Base-by-base conservation (phyloP, 1,140 invertebrate species). In the Leptonema lineaticorne region DNA sequence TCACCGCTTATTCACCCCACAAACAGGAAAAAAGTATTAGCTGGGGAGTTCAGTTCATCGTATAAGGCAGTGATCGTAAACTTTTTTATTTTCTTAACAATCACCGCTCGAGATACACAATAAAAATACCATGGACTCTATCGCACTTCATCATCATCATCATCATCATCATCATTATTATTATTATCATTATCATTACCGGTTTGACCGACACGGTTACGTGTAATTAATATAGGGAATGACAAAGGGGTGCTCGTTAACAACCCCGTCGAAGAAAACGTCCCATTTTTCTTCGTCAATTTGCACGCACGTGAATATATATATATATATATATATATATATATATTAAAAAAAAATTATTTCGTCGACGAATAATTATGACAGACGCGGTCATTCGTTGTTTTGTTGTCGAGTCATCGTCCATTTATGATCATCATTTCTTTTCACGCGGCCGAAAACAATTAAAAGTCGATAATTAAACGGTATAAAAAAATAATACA, bases 221-320 rank as follows among this genome's bases (percentile, higher is more conserved):
- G 50, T 53, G 50, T 53, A 53, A 18, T 18, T 26, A 26, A 22
- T 24, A 11, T 22, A 24, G 11, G 50, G 46, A 16, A 18, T 50
- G 50, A 53, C 50, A 53, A 53, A 53, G 27, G 50, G 50, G 24
- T 24, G 50, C 50, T 53, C 50, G 50, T 53, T 53, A 53, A 20
- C n/a, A 20, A 53, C 50, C 50, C 27, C 24, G 22, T 11, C 9
- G 50, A 53, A 53, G 50, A 53, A 53, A 53, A 53, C n/a, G 50
- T 53, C 20, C 50, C 50, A 53, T 53, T 53, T 53, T 53, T 53
- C 50, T 53, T 53, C 50, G 50, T 53, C 50, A 53, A 53, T 53
- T 53, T 53, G 50, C 20, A 8, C 27, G 46, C 22, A 48, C 20
- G 2, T 9, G 22, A 22, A 41, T 11, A 11, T 41, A 14, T 41